Evolutionary conservation across 2,113 vertebrate genomes (phyloP).

Genomic region (Nothoprocta perdicaria): DNA sequence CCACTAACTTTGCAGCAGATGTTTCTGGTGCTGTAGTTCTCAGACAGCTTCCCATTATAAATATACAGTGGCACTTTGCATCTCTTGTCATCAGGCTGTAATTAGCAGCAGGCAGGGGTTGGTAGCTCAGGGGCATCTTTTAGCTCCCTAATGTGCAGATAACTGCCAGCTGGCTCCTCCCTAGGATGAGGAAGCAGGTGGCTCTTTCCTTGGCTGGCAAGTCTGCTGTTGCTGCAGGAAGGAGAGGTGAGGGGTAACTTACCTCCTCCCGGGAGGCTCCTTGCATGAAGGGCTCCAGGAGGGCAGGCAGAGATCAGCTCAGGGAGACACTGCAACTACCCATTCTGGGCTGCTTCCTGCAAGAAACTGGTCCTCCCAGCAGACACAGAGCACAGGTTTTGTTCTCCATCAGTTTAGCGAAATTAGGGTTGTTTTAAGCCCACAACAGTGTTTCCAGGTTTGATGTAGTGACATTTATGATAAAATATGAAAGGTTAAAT

Average conservation of each 20-base stretch:
- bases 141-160: too few relatives aligned
- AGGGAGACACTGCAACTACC: neutral
- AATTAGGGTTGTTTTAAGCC: conserved; percentile 48
- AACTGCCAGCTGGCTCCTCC: neutral
- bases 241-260: neutral
- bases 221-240: neutral
- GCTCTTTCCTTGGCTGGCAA: neutral
- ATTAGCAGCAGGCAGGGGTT: neutral
- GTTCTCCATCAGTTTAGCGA: conserved; percentile 21
- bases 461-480: conserved; percentile 36
- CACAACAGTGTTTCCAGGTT: conserved; percentile 30
- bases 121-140: neutral
- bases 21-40: neutral
- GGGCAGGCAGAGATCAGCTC: neutral
- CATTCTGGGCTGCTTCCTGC: neutral
- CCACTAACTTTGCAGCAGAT: neutral
- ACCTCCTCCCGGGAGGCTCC: neutral
- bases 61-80: rapidly evolving
- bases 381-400: neutral
- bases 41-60: neutral
- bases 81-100: neutral
- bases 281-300: neutral
- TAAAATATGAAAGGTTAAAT: conserved; percentile 37
- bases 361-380: conserved; percentile 16
- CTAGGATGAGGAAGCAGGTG: neutral